Percentiles rank a stretch among this genome's conserved stretches.
phyloP scores from a whole-genome alignment of 2,113 vertebrate species.

The Trematocara macrostoma region DNA sequence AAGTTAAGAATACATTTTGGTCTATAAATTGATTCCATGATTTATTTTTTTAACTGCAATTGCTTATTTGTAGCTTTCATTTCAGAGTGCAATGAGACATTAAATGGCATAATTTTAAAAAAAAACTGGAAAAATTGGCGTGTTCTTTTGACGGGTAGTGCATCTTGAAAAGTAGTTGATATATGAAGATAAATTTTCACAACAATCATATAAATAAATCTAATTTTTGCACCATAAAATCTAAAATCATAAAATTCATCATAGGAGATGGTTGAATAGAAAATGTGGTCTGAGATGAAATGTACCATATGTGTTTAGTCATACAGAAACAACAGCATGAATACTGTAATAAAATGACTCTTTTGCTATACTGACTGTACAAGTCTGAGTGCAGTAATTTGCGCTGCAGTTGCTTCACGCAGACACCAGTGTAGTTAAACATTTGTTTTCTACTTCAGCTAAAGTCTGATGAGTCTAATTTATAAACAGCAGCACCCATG shows the following conservation, averaged over 20 bases:
- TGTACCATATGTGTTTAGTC: neutral
- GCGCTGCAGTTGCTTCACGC: constrained; percentile 1
- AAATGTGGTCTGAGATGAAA: neutral
- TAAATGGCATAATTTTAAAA: neutral
- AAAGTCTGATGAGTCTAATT: neutral
- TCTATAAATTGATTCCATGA: neutral
- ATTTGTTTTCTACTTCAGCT: neutral
- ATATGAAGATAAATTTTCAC: neutral
- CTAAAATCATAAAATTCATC: neutral
- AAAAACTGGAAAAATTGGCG: neutral
- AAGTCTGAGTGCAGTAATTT: neutral
- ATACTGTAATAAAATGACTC: neutral
- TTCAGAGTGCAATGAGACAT: neutral
- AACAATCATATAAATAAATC: neutral
- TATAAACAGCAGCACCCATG: constrained; percentile 15
- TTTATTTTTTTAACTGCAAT: neutral
- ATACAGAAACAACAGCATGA: neutral
- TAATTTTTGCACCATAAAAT: neutral
- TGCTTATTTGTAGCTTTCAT: neutral
- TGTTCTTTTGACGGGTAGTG: neutral
- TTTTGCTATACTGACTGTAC: neutral
- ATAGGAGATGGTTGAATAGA: neutral
- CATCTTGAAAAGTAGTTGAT: neutral
- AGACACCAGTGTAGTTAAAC: constrained; percentile 10
- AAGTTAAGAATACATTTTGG: neutral